These are phyloP conservation scores for Callochromis pleurospilus DNA, from an alignment of 2,113 vertebrate genomes.

Conservation along the genomic window DNA sequence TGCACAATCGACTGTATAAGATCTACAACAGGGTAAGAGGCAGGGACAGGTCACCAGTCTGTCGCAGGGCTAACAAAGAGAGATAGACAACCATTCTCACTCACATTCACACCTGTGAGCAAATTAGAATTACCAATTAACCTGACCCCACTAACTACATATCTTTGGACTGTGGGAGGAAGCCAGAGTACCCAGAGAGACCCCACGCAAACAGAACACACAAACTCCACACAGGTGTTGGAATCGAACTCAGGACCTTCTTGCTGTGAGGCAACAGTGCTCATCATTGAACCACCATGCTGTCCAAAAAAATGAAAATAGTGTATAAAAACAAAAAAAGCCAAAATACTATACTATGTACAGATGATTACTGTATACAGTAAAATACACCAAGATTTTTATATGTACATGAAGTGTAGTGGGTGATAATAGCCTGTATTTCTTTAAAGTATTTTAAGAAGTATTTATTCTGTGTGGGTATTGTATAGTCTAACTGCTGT, in stretches of 20 bases:
- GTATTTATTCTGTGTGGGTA: background rate
- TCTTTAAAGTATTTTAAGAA: background rate
- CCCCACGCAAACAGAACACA: background rate
- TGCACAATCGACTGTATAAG: background rate
- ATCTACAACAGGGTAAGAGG: background rate
- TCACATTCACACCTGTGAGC: background rate
- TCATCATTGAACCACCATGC: background rate
- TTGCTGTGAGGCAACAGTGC: background rate
- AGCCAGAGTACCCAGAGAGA: background rate
- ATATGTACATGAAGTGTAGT: background rate
- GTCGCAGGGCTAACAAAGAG: background rate
- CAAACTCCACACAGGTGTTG: background rate
- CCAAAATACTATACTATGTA: background rate
- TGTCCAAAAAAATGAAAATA: background rate
- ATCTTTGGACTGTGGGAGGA: background rate
- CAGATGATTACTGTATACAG: background rate
- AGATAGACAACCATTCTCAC: background rate
- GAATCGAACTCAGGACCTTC: background rate
- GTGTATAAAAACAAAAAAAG: background rate
- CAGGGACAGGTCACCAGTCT: background rate
- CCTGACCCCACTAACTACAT: background rate
- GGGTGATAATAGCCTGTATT: background rate
- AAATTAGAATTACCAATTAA: background rate
- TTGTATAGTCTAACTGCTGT: background rate
- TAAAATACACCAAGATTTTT: background rate